Percentiles rank a stretch among this genome's conserved stretches.
These are phyloP conservation scores for Caenorhabditis elegans DNA, from an alignment of 1,140 invertebrate genomes.

Conservation along the genomic window WBcel235 BX284602.5:10382001-10382500, in stretches of 20 bases:
- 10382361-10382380: background rate
- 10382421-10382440: background rate
- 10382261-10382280: background rate
- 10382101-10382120: no score
- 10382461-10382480: background rate
- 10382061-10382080: no score
- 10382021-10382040: no score
- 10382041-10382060: no score
- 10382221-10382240: background rate
- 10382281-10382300: background rate
- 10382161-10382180: no score
- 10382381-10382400: constrained; percentile 25
- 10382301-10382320: background rate
- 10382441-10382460: background rate
- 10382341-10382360: background rate
- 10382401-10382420: constrained; percentile 25
- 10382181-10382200: background rate
- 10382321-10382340: background rate
- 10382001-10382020: no score
- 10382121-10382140: no score
- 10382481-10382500: background rate
- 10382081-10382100: no score
- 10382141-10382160: no score
- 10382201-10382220: background rate
- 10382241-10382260: background rate